Evolutionary conservation across 2,888 invertebrate genomes (phyloP).

Genomic region (Chirona hameri): DNA sequence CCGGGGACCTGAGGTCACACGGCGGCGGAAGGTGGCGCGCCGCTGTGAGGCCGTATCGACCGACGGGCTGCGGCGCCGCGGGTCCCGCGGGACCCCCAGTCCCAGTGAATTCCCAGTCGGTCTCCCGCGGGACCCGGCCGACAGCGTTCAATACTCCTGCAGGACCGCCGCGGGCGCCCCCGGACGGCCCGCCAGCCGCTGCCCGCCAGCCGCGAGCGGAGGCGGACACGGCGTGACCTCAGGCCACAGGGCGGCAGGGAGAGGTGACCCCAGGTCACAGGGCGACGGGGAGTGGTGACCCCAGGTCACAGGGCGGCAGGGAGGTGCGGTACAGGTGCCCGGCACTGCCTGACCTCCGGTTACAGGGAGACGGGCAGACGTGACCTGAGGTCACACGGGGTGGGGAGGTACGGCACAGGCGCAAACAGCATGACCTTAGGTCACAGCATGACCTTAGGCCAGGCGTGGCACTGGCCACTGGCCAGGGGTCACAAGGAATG

Average conservation of each 20-base stretch:
- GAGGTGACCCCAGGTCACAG: neutral
- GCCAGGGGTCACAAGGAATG: too few relatives aligned
- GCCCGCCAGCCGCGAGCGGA: neutral
- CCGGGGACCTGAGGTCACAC: conserved; percentile 22
- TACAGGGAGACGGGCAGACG: too few relatives aligned
- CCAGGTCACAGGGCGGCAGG: neutral
- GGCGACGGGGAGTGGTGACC: too few relatives aligned
- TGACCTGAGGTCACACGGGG: too few relatives aligned
- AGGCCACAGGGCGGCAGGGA: neutral
- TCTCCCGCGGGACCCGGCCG: conserved; percentile 1
- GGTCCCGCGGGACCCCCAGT: conserved; percentile 10
- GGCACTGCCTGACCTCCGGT: too few relatives aligned
- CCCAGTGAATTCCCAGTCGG: conserved; percentile 12
- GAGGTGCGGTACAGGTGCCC: too few relatives aligned
- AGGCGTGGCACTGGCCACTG: too few relatives aligned
- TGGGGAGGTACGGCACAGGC: too few relatives aligned
- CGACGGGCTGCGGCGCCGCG: neutral
- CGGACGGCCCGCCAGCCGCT: neutral
- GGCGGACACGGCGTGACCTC: neutral
- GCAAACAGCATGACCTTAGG: too few relatives aligned
- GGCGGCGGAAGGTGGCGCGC: conserved; percentile 1
- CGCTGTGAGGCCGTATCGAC: conserved; percentile 22
- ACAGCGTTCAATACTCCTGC: conserved; percentile 6
- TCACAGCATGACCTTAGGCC: too few relatives aligned
- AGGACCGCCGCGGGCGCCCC: neutral